Percentiles rank a stretch among this genome's conserved stretches.
phyloP scores from a whole-genome alignment of 1,140 invertebrate species.

The Drosophila triauraria region DNA sequence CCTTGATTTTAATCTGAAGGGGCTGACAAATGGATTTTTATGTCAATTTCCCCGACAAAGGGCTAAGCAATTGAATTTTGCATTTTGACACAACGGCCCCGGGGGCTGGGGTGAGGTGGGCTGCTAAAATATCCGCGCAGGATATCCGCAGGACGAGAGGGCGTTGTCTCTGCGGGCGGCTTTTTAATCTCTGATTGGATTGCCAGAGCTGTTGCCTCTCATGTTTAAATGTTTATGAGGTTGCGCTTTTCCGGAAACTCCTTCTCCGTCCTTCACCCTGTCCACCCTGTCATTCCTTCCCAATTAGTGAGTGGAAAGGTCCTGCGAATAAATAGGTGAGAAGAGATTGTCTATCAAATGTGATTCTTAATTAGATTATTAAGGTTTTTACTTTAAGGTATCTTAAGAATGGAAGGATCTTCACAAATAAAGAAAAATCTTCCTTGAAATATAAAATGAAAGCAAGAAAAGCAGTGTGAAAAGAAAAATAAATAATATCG shows the following conservation, averaged over 20 bases:
- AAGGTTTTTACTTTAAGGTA: too few species aligned
- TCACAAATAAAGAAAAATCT: too few species aligned
- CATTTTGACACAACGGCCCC: slow-evolving; percentile 69
- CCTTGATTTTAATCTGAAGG: slow-evolving; percentile 85
- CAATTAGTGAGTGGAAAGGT: slow-evolving; percentile 22
- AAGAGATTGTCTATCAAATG: not conserved
- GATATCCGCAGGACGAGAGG: slow-evolving; percentile 45
- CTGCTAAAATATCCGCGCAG: not conserved
- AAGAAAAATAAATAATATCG: too few species aligned
- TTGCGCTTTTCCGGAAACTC: slow-evolving; percentile 59
- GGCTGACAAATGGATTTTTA: slow-evolving; percentile 84
- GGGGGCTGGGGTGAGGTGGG: not conserved
- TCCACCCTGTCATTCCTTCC: not conserved
- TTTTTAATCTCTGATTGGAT: slow-evolving; percentile 84
- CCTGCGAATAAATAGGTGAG: not conserved
- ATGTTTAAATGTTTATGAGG: slow-evolving; percentile 73
- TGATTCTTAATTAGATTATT: too few species aligned
- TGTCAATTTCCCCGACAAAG: slow-evolving; percentile 74
- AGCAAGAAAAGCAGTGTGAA: too few species aligned
- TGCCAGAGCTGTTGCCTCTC: slow-evolving; percentile 28
- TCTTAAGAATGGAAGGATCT: too few species aligned
- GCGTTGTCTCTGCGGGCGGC: slow-evolving; percentile 48
- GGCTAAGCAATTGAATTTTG: slow-evolving; percentile 82
- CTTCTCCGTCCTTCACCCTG: not conserved
- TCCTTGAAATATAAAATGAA: too few species aligned